Base-by-base conservation (phyloP, 2,113 vertebrate species). In the cattle (Bos taurus) region DNA sequence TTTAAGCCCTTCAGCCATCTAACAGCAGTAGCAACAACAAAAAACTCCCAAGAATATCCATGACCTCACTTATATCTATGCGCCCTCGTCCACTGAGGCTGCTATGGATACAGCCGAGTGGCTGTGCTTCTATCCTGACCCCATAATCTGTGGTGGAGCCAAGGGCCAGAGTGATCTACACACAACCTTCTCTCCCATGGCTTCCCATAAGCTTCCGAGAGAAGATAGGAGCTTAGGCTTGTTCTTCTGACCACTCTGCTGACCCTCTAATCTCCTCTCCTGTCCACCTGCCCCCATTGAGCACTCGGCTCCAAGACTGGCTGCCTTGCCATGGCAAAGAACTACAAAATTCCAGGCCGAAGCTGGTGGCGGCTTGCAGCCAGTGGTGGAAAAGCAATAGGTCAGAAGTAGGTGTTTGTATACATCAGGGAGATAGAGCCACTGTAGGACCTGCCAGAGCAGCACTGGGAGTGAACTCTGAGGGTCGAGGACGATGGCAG, bases 81-180 rank as follows among this genome's bases (percentile, higher is more conserved):
- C 0, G 4, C 40, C 64, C 67, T 78, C 13, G 2, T 48, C 56
- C 25, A 5, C 46, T 26, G 15, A 5, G 46, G 23, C 15, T 28
- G 40, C 77, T 28, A 23, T 5, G 16, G 46, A 10, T 17, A 43
- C 21, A 8, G 11, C 46, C 3, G 1, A 2, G 28, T 1, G 16
- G 10, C 33, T 15, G 33, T 40, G 16, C 26, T 57, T 77, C 71
- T 30, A 3, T 54, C 8, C 59, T 43, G 17, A 46, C 82, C 36
- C 36, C 54, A 3, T 40, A 40, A 28, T 59, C 54, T 57, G 54
- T 40, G 14, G 54, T 28, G 56, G 82, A 36, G 54, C 82, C 57
- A 25, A 3, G 3, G 52, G 11, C 54, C 33, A 48, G 54, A n/a
- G 23, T 50, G 92, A 93, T 26, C 30, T 28, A 15, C 33, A 86